phyloP scores from a whole-genome alignment of 2,888 invertebrate species.

The Andricus quercusramuli region DNA sequence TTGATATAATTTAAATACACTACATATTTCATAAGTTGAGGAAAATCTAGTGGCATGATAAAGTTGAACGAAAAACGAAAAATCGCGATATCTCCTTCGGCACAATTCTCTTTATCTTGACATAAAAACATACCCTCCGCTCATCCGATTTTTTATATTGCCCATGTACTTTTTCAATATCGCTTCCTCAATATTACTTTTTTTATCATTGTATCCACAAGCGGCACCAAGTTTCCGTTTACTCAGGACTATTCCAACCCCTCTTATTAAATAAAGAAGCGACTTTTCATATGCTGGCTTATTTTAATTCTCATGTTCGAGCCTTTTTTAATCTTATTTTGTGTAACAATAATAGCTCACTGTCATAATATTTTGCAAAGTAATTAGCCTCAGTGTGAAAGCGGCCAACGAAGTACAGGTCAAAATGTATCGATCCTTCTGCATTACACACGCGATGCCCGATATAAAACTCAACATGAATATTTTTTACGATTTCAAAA shows the following conservation, averaged over 20 bases:
- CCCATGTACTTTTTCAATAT: neutral
- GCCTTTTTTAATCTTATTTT: neutral
- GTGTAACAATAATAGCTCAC: neutral
- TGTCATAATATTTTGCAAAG: neutral
- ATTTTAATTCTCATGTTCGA: neutral
- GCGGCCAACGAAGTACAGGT: constrained; percentile 6
- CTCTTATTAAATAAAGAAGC: neutral
- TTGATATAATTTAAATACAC: constrained; percentile 16
- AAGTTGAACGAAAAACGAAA: neutral
- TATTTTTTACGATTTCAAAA: neutral
- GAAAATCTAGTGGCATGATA: neutral
- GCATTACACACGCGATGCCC: neutral
- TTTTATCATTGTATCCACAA: neutral
- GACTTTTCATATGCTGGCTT: neutral
- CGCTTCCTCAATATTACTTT: neutral
- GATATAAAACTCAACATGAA: neutral
- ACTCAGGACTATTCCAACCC: neutral
- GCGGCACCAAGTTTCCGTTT: neutral
- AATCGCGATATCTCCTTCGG: neutral
- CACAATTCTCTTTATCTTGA: neutral
- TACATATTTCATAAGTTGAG: constrained; percentile 14
- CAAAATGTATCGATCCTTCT: constrained; percentile 17
- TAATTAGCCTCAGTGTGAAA: constrained; percentile 2
- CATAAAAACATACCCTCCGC: neutral
- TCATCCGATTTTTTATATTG: neutral